Base-by-base conservation (phyloP, 2,113 vertebrate species). In the Heptranchias perlo region DNA sequence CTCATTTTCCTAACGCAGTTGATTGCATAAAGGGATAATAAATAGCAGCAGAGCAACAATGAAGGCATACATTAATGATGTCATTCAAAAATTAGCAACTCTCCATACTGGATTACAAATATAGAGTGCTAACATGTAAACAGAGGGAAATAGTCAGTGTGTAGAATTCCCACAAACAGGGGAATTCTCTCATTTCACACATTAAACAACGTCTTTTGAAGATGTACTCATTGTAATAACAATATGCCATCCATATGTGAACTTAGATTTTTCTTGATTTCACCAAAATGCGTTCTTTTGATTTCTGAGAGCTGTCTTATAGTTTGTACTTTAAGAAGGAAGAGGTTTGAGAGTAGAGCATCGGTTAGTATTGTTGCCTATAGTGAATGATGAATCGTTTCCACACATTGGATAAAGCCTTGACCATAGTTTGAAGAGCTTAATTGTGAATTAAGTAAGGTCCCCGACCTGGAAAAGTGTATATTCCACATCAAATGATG, bases 151-250 rank as follows among this genome's bases (percentile, higher is more conserved):
- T 16, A 82, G 39, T 44, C 89, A 39, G 35, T 14, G n/a, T 64
- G 39, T n/a, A n/a, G n/a, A n/a, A n/a, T n/a, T n/a, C n/a, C n/a
- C n/a, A n/a, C n/a, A n/a, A n/a, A n/a, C n/a, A n/a, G n/a, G n/a
- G n/a, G n/a, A n/a, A 64, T 93, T 62, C 58, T 93, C 58, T 93
- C 35, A 39, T 93, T 93, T 93, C 89, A 39, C n/a, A 44, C 89
- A 93, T 64, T 62, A 62, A 61, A 61, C 54, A 89, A 49, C 49
- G 4, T 89, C 49, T 58, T 49, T 4, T 89, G 28, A 89, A 58
- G n/a, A n/a, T n/a, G n/a, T n/a, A n/a, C 16, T 62, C 4, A 23
- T 39, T 64, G 58, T 62, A 93, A 91, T 39, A 31, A 21, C 35
- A 2, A 23, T 39, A 21, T 39, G 18, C n/a, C 0, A 62, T 93